Percentiles rank a stretch among this genome's conserved stretches.
phyloP scores from a whole-genome alignment of 2,797 vertebrate genomes.

The Galago senegalensis region DNA sequence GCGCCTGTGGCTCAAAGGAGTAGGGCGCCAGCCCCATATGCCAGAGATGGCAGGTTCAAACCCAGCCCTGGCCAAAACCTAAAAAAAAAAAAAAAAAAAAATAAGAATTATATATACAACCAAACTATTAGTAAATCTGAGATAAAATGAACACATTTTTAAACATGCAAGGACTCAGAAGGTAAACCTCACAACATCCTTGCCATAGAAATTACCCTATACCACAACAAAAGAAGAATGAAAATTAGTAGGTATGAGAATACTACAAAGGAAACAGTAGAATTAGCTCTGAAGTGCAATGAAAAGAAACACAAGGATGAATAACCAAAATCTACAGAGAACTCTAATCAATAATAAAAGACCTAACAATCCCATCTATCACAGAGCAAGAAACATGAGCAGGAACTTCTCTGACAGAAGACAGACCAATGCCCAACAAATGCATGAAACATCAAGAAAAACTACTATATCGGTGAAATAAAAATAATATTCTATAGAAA shows the following conservation, averaged over 20 bases:
- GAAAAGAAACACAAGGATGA: background rate
- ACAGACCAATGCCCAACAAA: too few relatives aligned
- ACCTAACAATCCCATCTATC: too few relatives aligned
- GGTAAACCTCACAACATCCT: background rate
- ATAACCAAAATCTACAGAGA: background rate
- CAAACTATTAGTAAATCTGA: background rate
- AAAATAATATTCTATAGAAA: background rate
- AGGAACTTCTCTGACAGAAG: too few relatives aligned
- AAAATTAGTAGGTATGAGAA: background rate
- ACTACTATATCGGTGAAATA: background rate
- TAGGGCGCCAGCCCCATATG: too few relatives aligned
- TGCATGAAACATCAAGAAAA: background rate
- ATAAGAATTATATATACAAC: background rate
- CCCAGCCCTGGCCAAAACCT: too few relatives aligned
- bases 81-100: too few relatives aligned
- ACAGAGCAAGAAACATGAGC: too few relatives aligned
- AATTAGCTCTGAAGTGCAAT: background rate
- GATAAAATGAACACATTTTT: constrained; percentile 31
- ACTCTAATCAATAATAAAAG: too few relatives aligned
- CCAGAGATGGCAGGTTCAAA: too few relatives aligned
- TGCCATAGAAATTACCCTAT: constrained; percentile 40
- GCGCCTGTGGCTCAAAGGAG: too few relatives aligned
- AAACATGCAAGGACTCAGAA: background rate
- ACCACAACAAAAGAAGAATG: background rate
- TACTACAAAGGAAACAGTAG: background rate